A percentile compares a stretch with the other conserved stretches of the same genome.
Evolutionary conservation across 2,888 invertebrate species (phyloP).

Genomic region (Dasypolia templi): DNA sequence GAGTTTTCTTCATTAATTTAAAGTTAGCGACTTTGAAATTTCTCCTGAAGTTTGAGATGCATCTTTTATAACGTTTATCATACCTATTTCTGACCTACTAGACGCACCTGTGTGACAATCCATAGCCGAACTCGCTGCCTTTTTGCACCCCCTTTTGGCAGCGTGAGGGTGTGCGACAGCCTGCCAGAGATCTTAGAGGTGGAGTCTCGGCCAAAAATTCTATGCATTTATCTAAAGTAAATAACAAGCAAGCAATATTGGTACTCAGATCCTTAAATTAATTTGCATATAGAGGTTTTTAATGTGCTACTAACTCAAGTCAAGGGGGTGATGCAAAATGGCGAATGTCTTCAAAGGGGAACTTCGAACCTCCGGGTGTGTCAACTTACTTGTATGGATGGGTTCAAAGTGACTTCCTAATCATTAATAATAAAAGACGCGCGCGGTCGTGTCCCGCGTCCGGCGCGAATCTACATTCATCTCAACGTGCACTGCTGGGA

Average conservation of each 20-base stretch:
- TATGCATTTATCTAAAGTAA: constrained; percentile 19
- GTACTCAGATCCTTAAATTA: neutral
- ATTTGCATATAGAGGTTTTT: neutral
- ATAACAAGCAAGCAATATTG: neutral
- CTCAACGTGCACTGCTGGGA: neutral
- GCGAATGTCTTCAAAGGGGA: neutral
- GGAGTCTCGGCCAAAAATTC: neutral
- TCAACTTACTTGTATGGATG: neutral
- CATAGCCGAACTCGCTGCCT: constrained; percentile 76
- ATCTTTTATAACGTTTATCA: neutral
- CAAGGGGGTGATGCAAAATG: neutral
- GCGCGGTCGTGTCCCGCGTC: no score
- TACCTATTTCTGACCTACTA: no score
- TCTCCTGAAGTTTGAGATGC: neutral
- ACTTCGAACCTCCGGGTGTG: neutral
- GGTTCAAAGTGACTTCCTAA: neutral
- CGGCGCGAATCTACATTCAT: neutral
- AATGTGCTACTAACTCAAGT: neutral
- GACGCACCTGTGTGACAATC: constrained; percentile 75
- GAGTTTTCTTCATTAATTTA: neutral
- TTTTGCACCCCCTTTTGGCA: constrained; percentile 67
- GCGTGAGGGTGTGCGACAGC: constrained; percentile 59
- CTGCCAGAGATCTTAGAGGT: constrained; percentile 12
- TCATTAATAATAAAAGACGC: neutral
- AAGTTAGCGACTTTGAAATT: neutral